Percentiles rank a stretch among this genome's conserved stretches.
Evolutionary conservation across 2,888 invertebrate genomes (phyloP).

Genomic region (Priocnemis perturbator): DNA sequence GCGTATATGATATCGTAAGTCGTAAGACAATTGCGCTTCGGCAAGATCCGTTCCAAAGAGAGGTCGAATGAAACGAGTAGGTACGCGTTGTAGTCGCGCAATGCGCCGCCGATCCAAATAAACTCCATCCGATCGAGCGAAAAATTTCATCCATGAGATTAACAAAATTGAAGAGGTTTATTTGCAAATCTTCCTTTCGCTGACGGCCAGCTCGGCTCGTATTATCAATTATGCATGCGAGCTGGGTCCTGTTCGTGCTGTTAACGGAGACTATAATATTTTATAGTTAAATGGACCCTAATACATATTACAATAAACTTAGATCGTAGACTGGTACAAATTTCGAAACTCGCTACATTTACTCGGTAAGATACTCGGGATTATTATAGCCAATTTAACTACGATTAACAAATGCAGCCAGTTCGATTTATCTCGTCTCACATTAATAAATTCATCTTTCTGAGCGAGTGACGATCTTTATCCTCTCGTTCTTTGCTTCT

Average conservation of each 20-base stretch:
- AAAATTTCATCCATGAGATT: not conserved
- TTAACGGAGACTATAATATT: constrained; percentile 5
- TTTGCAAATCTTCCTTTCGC: constrained; percentile 3
- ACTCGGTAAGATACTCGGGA: not conserved
- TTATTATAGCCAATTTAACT: constrained; percentile 4
- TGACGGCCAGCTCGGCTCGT: not conserved
- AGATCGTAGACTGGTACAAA: constrained; percentile 2
- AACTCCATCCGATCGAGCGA: not conserved
- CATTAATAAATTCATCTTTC: no score
- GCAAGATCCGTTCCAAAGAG: not conserved
- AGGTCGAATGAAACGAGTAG: not conserved
- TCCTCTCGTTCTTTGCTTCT: not conserved
- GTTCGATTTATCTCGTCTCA: no score
- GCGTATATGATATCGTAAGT: not conserved
- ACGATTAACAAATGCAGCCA: constrained; percentile 1
- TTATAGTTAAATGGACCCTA: constrained; percentile 11
- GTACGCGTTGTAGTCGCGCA: not conserved
- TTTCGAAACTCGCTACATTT: not conserved
- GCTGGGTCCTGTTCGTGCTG: constrained; percentile 1
- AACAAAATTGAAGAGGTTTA: constrained; percentile 4
- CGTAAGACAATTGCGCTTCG: not conserved
- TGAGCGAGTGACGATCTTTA: not conserved
- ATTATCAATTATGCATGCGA: constrained; percentile 3
- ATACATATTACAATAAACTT: constrained; percentile 2
- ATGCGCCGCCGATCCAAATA: not conserved